phyloP scores from a whole-genome alignment of 1,140 invertebrate genomes.

The Panulirus ornatus region DNA sequence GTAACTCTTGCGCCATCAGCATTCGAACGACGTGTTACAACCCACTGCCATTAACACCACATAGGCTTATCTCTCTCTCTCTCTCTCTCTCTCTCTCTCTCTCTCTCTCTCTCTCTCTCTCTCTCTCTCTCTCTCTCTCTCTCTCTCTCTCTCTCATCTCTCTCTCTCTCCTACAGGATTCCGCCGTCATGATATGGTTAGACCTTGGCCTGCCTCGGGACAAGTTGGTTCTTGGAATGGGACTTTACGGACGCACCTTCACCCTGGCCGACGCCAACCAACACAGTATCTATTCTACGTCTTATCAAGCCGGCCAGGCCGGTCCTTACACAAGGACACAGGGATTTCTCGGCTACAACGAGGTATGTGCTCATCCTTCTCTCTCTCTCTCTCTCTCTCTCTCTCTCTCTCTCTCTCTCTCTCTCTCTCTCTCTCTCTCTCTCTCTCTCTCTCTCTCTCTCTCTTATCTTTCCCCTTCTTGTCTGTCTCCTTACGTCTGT shows the following conservation, averaged over 20 bases:
- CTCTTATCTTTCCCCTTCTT: background rate
- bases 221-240: slow-evolving; percentile 84
- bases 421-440: background rate
- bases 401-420: background rate
- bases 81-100: too few relatives aligned
- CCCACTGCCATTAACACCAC: too few relatives aligned
- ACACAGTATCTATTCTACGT: slow-evolving; percentile 80
- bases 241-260: slow-evolving; percentile 84
- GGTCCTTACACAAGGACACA: slow-evolving; percentile 85
- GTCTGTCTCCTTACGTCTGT: background rate
- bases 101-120: slow-evolving; percentile 6
- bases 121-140: slow-evolving; percentile 6
- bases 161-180: slow-evolving; percentile 79
- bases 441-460: background rate
- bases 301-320: slow-evolving; percentile 81
- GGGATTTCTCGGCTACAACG: slow-evolving; percentile 91
- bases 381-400: background rate
- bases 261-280: slow-evolving; percentile 79
- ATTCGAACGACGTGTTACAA: background rate
- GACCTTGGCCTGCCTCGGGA: slow-evolving; percentile 80
- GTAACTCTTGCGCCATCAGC: too few relatives aligned
- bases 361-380: slow-evolving; percentile 78
- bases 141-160: background rate
- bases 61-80: background rate
- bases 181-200: slow-evolving; percentile 78